Percentiles rank a stretch among this genome's conserved stretches.
phyloP scores from a whole-genome alignment of 2,797 vertebrate species.

The Streptopelia turtur region DNA sequence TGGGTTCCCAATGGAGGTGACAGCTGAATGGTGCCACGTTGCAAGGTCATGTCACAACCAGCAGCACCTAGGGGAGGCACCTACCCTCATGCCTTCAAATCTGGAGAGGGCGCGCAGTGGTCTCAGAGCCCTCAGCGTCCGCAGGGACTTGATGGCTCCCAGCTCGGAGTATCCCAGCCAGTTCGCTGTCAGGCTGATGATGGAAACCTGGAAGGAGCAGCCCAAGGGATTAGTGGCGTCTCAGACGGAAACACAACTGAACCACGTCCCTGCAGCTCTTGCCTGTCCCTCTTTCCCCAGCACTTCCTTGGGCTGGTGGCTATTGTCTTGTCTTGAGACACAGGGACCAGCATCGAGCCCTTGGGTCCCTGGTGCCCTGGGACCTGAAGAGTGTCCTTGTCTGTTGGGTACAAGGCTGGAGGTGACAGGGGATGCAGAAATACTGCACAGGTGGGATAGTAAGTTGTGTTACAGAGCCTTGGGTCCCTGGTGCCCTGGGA shows the following conservation, averaged over 20 bases:
- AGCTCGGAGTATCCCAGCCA: slow-evolving; percentile 94
- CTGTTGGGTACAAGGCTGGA: background rate
- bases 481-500: no score
- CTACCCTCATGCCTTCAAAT: slow-evolving; percentile 98
- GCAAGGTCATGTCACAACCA: background rate
- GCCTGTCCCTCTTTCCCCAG: background rate
- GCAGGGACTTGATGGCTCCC: slow-evolving; percentile 94
- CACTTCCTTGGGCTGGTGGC: background rate
- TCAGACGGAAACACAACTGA: background rate
- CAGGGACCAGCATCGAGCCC: accelerated
- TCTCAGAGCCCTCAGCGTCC: slow-evolving; percentile 92
- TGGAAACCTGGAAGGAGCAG: slow-evolving; percentile 84
- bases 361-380: background rate
- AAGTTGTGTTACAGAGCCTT: accelerated
- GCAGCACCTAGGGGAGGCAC: background rate
- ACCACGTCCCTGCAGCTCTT: background rate
- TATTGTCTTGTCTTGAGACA: background rate
- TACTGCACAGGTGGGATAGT: background rate
- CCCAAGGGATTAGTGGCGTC: background rate
- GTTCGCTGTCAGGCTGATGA: slow-evolving; percentile 92
- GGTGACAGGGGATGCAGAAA: background rate
- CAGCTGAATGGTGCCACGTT: accelerated
- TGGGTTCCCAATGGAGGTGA: background rate
- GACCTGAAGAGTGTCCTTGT: background rate
- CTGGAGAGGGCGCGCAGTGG: slow-evolving; percentile 94